Evolutionary conservation across 2,113 vertebrate genomes (phyloP).

Genomic region (Struthidea cinerea): DNA sequence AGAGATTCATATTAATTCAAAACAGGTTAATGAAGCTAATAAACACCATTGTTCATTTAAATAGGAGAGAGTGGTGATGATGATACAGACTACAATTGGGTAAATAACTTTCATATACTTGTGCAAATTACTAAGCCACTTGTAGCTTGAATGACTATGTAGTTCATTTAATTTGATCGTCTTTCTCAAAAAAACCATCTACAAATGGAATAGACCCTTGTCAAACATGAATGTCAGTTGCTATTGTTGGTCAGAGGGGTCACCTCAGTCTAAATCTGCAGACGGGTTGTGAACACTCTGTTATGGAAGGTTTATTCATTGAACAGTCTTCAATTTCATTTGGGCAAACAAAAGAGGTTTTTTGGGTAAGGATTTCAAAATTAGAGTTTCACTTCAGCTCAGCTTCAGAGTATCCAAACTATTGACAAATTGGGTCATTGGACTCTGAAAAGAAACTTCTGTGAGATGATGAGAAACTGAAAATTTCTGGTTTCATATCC

Average conservation of each 20-base stretch:
- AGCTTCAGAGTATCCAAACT: not conserved
- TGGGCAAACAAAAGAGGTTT: rapidly evolving
- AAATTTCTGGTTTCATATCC: not conserved
- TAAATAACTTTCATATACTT: not conserved
- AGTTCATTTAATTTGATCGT: not conserved
- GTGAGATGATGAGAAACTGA: not conserved
- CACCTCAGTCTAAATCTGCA: not conserved
- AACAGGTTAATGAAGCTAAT: not conserved
- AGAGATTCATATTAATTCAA: not conserved
- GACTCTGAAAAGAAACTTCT: not conserved
- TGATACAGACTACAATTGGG: not conserved
- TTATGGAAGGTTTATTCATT: not conserved
- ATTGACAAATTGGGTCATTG: rapidly evolving
- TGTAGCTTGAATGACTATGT: not conserved
- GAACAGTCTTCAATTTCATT: not conserved
- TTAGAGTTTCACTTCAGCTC: not conserved
- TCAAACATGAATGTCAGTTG: not conserved
- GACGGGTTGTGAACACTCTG: not conserved
- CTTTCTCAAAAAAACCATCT: not conserved
- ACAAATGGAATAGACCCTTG: not conserved
- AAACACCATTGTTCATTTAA: not conserved
- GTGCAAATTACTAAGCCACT: not conserved
- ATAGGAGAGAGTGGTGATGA: not conserved
- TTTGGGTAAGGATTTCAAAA: not conserved
- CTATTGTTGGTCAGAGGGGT: not conserved